Conservation (phyloP, 2,113 vertebrate species). For the Tragelaphus scriptus region DNA sequence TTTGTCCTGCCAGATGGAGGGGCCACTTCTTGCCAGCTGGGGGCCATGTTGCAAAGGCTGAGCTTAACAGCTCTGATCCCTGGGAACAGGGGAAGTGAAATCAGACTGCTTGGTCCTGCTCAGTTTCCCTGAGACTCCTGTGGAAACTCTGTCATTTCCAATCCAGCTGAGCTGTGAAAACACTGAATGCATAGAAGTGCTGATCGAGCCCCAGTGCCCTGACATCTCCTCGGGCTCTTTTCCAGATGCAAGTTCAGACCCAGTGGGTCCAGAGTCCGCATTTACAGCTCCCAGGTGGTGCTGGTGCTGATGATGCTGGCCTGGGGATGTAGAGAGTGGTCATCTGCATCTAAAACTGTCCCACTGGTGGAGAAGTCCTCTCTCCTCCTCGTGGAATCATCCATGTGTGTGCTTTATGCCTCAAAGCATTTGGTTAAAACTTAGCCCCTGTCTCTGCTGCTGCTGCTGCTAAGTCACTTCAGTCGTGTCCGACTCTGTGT, state of each 20-base stretch:
- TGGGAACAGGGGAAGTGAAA: too few species aligned
- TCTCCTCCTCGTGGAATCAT: not conserved
- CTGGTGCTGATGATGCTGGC: too few species aligned
- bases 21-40: not conserved
- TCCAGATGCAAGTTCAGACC: not conserved
- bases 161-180: not conserved
- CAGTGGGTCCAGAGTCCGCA: not conserved
- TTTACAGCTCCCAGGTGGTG: too few species aligned
- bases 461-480: too few species aligned
- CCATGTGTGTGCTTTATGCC: accelerated
- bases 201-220: accelerated
- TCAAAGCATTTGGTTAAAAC: too few species aligned
- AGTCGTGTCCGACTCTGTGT: too few species aligned
- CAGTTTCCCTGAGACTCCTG: not conserved
- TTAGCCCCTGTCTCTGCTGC: accelerated
- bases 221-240: not conserved
- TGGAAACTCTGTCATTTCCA: not conserved
- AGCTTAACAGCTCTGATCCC: too few species aligned
- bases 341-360: not conserved
- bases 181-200: accelerated
- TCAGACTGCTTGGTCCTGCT: too few species aligned
- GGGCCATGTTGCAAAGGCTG: too few species aligned
- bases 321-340: accelerated
- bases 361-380: accelerated
- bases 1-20: not conserved